Percentiles rank a stretch among this genome's conserved stretches.
These are phyloP conservation scores for Meleagris gallopavo DNA, from an alignment of 2,113 vertebrate species.

Conservation along the genomic window DNA sequence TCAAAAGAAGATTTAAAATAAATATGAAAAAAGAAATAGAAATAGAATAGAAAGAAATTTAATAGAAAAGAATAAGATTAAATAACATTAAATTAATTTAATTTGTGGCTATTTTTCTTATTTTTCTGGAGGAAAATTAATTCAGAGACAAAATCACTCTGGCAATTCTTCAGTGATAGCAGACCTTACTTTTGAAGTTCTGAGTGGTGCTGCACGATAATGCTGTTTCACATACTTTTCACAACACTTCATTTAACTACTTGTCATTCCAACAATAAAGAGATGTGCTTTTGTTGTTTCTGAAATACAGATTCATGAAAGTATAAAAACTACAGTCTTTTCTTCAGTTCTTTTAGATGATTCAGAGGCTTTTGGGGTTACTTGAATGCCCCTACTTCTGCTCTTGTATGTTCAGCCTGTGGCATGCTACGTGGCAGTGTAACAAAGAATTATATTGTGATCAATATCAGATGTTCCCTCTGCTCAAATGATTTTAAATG, in stretches of 20 bases:
- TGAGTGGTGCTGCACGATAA: background rate
- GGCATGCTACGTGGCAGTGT: background rate
- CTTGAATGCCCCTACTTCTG: background rate
- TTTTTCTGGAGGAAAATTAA: background rate
- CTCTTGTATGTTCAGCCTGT: background rate
- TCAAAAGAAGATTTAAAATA: background rate
- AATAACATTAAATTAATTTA: background rate
- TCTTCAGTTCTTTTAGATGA: background rate
- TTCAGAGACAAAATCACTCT: background rate
- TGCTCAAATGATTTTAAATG: background rate
- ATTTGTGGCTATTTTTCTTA: background rate
- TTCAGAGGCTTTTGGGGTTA: background rate
- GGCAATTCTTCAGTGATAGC: accelerated
- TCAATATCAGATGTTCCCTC: background rate
- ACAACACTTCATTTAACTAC: background rate
- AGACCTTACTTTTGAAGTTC: background rate
- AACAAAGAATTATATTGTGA: background rate
- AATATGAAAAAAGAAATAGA: background rate
- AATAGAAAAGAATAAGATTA: accelerated
- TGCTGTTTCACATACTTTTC: background rate
- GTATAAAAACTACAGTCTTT: background rate
- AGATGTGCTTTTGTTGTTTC: background rate
- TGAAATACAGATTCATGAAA: background rate
- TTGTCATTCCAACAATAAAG: background rate
- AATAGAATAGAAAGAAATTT: background rate